A percentile compares a stretch with the other conserved stretches of the same genome.
These are phyloP conservation scores for Drosophila paracracens DNA, from an alignment of 2,888 invertebrate species.

Conservation along the genomic window DNA sequence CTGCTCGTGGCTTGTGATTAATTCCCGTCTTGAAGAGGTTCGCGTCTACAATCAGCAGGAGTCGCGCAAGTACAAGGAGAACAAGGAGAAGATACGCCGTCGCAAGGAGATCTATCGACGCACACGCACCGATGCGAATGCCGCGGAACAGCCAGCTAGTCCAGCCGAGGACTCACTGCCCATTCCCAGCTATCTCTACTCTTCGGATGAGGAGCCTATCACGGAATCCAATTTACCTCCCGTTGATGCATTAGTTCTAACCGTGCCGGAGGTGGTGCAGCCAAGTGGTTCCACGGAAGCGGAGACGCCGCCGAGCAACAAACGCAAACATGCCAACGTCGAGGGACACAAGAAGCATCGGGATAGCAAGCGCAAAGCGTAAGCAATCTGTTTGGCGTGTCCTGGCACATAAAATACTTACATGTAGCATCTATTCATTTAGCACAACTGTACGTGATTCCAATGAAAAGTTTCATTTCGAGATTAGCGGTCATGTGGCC, in stretches of 20 bases:
- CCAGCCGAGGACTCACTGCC: slow-evolving; percentile 38
- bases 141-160: background rate
- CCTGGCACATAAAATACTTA: background rate
- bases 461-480: slow-evolving; percentile 64
- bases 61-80: slow-evolving; percentile 91
- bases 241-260: slow-evolving; percentile 3
- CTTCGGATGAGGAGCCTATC: slow-evolving; percentile 44
- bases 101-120: slow-evolving; percentile 82
- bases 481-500: slow-evolving; percentile 67
- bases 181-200: slow-evolving; percentile 66
- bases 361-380: slow-evolving; percentile 31
- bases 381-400: background rate
- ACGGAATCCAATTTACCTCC: slow-evolving; percentile 11
- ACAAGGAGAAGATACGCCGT: slow-evolving; percentile 91
- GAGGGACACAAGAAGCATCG: slow-evolving; percentile 54
- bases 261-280: slow-evolving; percentile 9
- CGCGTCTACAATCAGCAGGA: slow-evolving; percentile 89
- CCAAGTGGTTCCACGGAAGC: slow-evolving; percentile 3
- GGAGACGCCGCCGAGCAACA: slow-evolving; percentile 16
- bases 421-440: background rate
- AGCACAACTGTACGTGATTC: slow-evolving; percentile 49
- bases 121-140: slow-evolving; percentile 42
- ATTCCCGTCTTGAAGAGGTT: slow-evolving; percentile 93
- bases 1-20: slow-evolving; percentile 88
- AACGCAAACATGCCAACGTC: slow-evolving; percentile 47